Evolutionary conservation across 2,888 invertebrate species (phyloP), one percentile per base, ranked within the genome.

Genomic region (Pyrrhosoma nymphula): DNA sequence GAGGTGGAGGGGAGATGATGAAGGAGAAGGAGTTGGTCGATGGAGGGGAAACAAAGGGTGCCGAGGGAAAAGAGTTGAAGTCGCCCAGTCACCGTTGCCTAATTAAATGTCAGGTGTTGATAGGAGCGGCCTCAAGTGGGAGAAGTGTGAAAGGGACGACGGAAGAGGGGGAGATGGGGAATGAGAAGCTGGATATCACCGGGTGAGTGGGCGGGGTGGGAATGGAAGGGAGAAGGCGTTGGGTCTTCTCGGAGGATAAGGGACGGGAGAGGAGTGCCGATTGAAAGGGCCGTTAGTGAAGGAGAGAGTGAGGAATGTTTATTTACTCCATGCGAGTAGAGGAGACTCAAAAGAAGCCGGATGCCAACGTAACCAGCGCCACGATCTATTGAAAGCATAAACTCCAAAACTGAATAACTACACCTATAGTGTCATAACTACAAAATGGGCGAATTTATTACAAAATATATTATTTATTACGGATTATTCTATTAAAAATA

Each of bases 61-160:
- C 16, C 35, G 82, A 35, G 82, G 47, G 35, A 82, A 82, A 82
- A 82, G 35, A 82, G 82, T 82, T 82, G 82, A 82, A 82, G 82
- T 82, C 82, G 82, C 82, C 26, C 82, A 82, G 82, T 82, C 82
- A 82, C 82, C 35, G 82, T 16, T 82, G 82, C 82, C 82, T 82
- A 82, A 82, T 82, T 82, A 82, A 82, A 82, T 82, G 82, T 82
- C 82, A 82, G 82, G 82, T 82, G 82, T 82, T 82, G 82, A 82
- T 82, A 82, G 82, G 82, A 82, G 82, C n/a, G 82, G 82, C 35
- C 35, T 35, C 82, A 18, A 82, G 35, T 35, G 82, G 82, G 82
- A 35, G 12, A 82, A 18, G 35, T 18, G 82, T 35, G 82, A 82
- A 82, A 82, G 82, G 18, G 69, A n/a, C 26, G n/a, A n/a, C 16